Evolutionary conservation across 2,888 invertebrate genomes (phyloP).

Genomic region (Epiblema foenella): DNA sequence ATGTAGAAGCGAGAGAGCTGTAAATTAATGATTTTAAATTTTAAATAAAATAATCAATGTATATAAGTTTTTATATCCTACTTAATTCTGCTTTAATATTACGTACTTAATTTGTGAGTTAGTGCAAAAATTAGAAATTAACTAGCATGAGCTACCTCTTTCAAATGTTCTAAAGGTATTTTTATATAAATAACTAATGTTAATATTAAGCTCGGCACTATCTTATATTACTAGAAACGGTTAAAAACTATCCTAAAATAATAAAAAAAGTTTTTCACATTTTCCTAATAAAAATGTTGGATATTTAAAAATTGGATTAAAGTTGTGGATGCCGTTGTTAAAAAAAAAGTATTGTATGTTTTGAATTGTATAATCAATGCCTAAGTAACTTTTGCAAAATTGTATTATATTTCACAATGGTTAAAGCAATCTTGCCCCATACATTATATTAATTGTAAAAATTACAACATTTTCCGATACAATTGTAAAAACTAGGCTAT

Average conservation of each 20-base stretch:
- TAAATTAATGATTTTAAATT: too few species aligned
- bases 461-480: background rate
- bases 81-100: slow-evolving; percentile 47
- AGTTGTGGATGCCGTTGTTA: slow-evolving; percentile 32
- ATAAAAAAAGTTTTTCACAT: slow-evolving; percentile 60
- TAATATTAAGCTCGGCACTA: slow-evolving; percentile 60
- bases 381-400: background rate
- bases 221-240: slow-evolving; percentile 61
- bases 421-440: background rate
- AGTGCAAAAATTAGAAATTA: slow-evolving; percentile 59
- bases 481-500: background rate
- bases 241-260: slow-evolving; percentile 63
- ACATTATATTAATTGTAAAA: background rate
- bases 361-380: background rate
- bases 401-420: background rate
- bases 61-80: slow-evolving; percentile 21
- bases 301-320: slow-evolving; percentile 51
- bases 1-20: background rate
- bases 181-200: slow-evolving; percentile 72
- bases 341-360: background rate
- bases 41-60: slow-evolving; percentile 14
- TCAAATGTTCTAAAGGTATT: slow-evolving; percentile 76
- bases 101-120: slow-evolving; percentile 72
- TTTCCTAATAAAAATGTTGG: slow-evolving; percentile 69
- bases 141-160: slow-evolving; percentile 79